Evolutionary conservation across 1,140 invertebrate species (phyloP), one percentile per base, ranked within the genome.

Genomic region (Rhopalosiphum maidis): DNA sequence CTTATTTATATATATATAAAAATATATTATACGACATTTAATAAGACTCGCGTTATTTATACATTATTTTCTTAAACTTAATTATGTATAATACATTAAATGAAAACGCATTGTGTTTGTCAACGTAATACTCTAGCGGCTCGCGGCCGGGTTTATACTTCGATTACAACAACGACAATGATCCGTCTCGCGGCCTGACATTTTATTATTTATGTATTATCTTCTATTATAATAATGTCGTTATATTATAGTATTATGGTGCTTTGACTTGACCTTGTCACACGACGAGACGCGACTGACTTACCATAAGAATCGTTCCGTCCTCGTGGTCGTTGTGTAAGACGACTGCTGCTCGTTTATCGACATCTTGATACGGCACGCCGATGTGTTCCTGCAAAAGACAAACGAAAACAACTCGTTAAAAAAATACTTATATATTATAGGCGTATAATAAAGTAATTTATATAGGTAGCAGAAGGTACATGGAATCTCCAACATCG

Each of bases 351-450:
- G 98, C 98, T 95, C 98, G 97, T 94, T 97, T 98, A 41, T 96
- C 95, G 94, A 97, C 96, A 95, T 99, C 98, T 95, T 99, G 98
- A 95, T 98, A 99, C 37, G 98, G 96, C 93, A 98, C 97, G 48
- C 98, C 98, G 93, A 98, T 96, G 37, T 94, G 94, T 77, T 94
- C 94, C 94, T 95, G 91, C 37, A 25, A 25, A 90, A 55, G 6
- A 55, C 21, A 89, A 37, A 89, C 54, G 21, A 41, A 30, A 87
- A 55, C 25, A 54, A 35, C 48, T 54, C n/a, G 35, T 37, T 22
- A 89, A 54, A 89, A 51, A 55, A 51, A 22, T 35, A 11, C 48
- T 41, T 8, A 9, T 23, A 83, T 41, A 83, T 6, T 85, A 41
- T 85, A 11, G 6, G 41, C 23, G 3, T 43, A 85, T 43, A 11